Evolutionary conservation across 1,140 invertebrate genomes (phyloP).

Genomic region (Phenacoccus solenopsis): DNA sequence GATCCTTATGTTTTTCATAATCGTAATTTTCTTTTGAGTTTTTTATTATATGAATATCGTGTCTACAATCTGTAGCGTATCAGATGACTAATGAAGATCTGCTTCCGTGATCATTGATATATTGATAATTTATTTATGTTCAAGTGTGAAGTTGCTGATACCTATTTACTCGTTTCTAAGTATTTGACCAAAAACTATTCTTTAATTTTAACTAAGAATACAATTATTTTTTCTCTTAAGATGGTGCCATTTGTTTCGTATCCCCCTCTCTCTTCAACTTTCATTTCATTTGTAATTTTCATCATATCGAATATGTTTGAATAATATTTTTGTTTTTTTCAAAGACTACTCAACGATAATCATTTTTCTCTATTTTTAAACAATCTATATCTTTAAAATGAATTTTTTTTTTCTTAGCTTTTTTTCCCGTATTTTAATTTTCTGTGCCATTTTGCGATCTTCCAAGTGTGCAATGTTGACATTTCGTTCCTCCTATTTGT

Average conservation of each 20-base stretch:
- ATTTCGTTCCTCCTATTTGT: neutral
- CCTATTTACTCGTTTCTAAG: too few relatives aligned
- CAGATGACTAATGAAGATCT: too few relatives aligned
- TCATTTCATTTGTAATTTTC: neutral
- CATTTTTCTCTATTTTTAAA: neutral
- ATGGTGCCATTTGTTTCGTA: neutral
- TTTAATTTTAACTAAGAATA: neutral
- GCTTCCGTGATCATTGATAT: too few relatives aligned
- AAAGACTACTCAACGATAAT: neutral
- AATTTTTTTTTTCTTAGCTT: neutral
- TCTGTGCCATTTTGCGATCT: neutral
- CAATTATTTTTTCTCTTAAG: neutral
- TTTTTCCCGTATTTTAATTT: neutral
- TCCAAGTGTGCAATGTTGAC: neutral
- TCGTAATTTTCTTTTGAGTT: too few relatives aligned
- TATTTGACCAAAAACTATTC: neutral
- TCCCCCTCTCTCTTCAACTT: neutral
- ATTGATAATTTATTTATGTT: too few relatives aligned
- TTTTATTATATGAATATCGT: too few relatives aligned
- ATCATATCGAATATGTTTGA: too few relatives aligned
- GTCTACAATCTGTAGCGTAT: too few relatives aligned
- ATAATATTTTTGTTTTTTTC: neutral
- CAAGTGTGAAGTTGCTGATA: too few relatives aligned
- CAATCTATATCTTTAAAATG: neutral
- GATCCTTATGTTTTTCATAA: too few relatives aligned